Evolutionary conservation across 1,140 invertebrate species (phyloP), one percentile per base, ranked within the genome.

Genomic region (Drosophila sproati): DNA sequence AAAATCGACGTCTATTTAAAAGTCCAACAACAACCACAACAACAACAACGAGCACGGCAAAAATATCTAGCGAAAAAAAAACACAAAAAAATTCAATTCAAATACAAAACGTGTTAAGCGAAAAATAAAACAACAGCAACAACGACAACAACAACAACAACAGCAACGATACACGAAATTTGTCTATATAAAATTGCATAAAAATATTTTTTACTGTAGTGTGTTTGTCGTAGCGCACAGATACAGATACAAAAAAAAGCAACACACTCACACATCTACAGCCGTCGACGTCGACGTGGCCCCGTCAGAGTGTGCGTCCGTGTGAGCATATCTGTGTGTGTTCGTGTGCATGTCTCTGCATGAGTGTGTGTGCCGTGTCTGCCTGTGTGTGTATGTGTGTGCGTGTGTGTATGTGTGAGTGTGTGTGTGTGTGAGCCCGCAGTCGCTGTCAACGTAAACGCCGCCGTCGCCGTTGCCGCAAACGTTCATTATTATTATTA

Each of bases 1-100:
- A 87, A 87, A 87, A 87, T 80, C 83, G 87, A 89, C 80, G 80
- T 83, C 82, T 87, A 89, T 83, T 80, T 88, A 89, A 88, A 85
- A 87, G 69, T 79, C 64, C 77, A 88, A 80, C 80, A 78, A 63
- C 61, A 80, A 48, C 62, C 68, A 55, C 69, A 80, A 61, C 61
- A 60, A 43, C 28, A 70, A 71, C 64, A 61, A 69, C 71, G 35
- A 75, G 45, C 67, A 77, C 77, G 69, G 70, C 73, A 74, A 70
- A 80, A 77, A 77, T 80, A 77, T 77, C 66, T 71, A 72, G 66
- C 55, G 34, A 71, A 64, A 76, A 51, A 56, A 70, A 74, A 72
- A 73, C 39, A 43, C 52, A 48, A 57, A 56, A 57, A 66, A 68
- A 68, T 73, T 73, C 63, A 88, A 83, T 80, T 83, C 82, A 87